Percentiles rank a stretch among this genome's conserved stretches.
Conservation (phyloP, 2,113 vertebrate species). For the Odocoileus hemionus region DNA sequence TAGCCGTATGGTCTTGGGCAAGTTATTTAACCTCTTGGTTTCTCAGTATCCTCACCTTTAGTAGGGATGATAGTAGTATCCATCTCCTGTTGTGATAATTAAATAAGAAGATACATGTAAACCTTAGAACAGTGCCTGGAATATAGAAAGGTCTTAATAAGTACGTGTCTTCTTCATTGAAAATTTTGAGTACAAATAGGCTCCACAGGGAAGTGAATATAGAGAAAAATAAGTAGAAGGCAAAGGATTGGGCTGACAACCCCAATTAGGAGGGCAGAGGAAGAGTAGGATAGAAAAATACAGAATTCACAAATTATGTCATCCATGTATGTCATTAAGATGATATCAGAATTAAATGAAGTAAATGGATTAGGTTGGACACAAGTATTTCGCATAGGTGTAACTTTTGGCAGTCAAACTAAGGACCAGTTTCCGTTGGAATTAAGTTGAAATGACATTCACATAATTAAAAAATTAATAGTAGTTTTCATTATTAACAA, state of each 20-base stretch:
- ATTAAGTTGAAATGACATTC: background rate
- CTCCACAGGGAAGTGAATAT: background rate
- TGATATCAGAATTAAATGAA: background rate
- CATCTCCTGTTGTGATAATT: background rate
- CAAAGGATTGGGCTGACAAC: background rate
- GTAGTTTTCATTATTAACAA: conserved; percentile 11
- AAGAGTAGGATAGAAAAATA: background rate
- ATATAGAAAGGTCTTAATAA: background rate
- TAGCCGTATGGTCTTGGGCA: background rate
- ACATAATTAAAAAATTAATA: background rate
- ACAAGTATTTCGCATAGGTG: background rate
- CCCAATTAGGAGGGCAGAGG: background rate
- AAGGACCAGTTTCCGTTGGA: background rate
- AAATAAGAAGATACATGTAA: conserved; percentile 4
- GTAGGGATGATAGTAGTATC: background rate
- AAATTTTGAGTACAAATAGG: background rate
- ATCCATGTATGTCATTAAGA: background rate
- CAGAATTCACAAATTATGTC: background rate
- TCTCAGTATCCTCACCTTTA: background rate
- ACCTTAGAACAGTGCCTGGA: background rate
- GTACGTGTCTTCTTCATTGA: background rate
- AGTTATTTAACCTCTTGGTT: background rate
- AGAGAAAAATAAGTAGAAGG: background rate
- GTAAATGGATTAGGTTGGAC: background rate
- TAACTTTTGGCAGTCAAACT: background rate